Evolutionary conservation across 2,113 vertebrate species (phyloP).

Genomic region (Pteruthius melanotis): DNA sequence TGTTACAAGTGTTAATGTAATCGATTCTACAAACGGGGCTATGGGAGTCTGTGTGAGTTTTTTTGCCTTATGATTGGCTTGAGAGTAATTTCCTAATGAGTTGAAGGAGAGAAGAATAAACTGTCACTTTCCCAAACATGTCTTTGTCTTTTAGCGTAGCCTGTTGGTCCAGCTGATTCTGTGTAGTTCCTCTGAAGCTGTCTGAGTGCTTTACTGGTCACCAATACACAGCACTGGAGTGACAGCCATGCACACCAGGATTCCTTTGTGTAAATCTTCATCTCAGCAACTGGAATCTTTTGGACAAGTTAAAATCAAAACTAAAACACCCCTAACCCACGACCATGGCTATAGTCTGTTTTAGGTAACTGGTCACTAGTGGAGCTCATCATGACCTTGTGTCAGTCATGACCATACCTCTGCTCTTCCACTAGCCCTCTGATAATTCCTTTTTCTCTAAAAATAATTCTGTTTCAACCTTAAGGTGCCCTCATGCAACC

Average conservation of each 20-base stretch:
- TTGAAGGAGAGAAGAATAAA: background rate
- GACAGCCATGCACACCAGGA: background rate
- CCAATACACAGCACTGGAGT: background rate
- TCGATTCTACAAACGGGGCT: rapidly evolving
- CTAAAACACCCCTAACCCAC: background rate
- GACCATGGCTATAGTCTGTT: background rate
- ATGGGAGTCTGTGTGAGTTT: background rate
- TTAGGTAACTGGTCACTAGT: background rate
- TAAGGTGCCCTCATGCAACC: background rate
- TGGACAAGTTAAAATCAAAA: background rate
- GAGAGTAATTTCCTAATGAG: background rate
- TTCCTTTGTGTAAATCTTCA: background rate
- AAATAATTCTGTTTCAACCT: background rate
- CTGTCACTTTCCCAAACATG: background rate
- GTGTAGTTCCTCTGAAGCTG: background rate
- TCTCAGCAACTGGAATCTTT: background rate
- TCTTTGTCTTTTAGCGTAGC: background rate
- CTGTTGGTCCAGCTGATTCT: background rate
- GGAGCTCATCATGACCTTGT: background rate
- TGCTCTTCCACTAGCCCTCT: background rate
- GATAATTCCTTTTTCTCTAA: background rate
- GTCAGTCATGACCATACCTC: background rate
- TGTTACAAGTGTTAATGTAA: background rate
- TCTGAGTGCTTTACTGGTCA: background rate
- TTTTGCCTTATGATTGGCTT: background rate